Base-by-base conservation (phyloP, 2,888 invertebrate genomes). In the Byasa hedistus region DNA sequence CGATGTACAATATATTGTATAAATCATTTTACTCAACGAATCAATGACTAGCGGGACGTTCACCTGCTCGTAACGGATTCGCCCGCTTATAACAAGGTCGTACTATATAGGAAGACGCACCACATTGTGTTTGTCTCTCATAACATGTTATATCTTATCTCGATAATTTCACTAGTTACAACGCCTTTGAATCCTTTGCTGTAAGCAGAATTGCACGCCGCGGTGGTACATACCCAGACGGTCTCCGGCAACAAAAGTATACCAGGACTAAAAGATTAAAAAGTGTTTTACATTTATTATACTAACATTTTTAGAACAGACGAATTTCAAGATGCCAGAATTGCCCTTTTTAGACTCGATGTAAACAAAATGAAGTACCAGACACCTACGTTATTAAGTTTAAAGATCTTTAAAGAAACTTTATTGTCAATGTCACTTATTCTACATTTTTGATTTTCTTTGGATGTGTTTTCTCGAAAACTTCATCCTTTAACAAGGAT, bases 381-480 rank as follows among this genome's bases (percentile, higher is more conserved):
- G 19, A n/a, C 4, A 19, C 44, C 19, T 19, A 48, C 5, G 32
- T 4, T 36, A 36, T 36, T 10, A 15, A 19, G 5, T n/a, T 39
- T n/a, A 19, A 48, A 48, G 19, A 39, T 48, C 48, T n/a, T 48
- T 48, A 48, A 48, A n/a, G 2, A 19, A 7, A 7, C n/a, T 48
- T 48, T 48, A 54, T 54, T 22, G 52, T 22, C 3, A 54, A 23
- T 15, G 24, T 52, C 10, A 21, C 56, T 60, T 68, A 66, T 70
- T 66, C 68, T 63, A 39, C 67, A n/a, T 57, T 44, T 74, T 80
- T 82, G 17, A 84, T 65, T 5, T 69, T 75, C 63, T 75, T 71
- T 0, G 91, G 91, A 69, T 89, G 91, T 17, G 89, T 89, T 67
- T 81, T 76, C 63, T 76, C 72, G 69, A 92, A 86, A 22, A 83